Evolutionary conservation across 2,113 vertebrate species (phyloP).

Genomic region (Thalassoma bifasciatum): DNA sequence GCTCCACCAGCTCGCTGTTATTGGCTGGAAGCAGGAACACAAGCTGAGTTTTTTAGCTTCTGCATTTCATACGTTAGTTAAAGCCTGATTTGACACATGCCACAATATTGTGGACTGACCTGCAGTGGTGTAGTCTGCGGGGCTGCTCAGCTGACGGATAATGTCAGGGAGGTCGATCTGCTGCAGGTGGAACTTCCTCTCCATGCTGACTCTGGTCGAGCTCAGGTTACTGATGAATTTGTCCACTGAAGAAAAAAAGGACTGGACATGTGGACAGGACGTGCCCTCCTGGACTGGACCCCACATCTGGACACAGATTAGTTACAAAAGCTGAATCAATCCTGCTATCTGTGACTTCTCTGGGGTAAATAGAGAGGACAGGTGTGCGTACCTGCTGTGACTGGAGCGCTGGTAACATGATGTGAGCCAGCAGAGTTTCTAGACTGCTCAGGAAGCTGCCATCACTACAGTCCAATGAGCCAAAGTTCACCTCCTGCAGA

Average conservation of each 20-base stretch:
- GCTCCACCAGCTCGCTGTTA: slow-evolving; percentile 82
- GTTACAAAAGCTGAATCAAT: neutral
- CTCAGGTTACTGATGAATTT: slow-evolving; percentile 80
- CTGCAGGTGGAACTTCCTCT: slow-evolving; percentile 82
- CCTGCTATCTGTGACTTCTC: too few relatives aligned
- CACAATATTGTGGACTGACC: slow-evolving; percentile 74
- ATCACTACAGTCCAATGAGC: slow-evolving; percentile 78
- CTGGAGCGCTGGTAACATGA: slow-evolving; percentile 83
- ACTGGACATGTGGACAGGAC: slow-evolving; percentile 76
- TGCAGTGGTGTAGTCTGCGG: slow-evolving; percentile 83
- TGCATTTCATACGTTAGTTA: neutral
- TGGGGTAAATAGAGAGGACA: neutral
- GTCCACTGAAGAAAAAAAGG: slow-evolving; percentile 83
- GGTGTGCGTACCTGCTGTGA: slow-evolving; percentile 82
- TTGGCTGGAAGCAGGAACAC: slow-evolving; percentile 68
- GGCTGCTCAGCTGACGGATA: slow-evolving; percentile 76
- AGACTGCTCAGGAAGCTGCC: slow-evolving; percentile 80
- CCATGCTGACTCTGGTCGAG: slow-evolving; percentile 80
- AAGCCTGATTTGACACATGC: neutral
- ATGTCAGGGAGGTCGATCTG: slow-evolving; percentile 63
- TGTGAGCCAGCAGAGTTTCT: slow-evolving; percentile 82
- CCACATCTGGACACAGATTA: slow-evolving; percentile 76
- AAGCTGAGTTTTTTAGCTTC: neutral
- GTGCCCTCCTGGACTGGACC: slow-evolving; percentile 80
- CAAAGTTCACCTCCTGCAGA: slow-evolving; percentile 84